Evolutionary conservation across 2,888 invertebrate genomes (phyloP), one percentile per base, ranked within the genome.

Genomic region (Hypomecis punctinalis): DNA sequence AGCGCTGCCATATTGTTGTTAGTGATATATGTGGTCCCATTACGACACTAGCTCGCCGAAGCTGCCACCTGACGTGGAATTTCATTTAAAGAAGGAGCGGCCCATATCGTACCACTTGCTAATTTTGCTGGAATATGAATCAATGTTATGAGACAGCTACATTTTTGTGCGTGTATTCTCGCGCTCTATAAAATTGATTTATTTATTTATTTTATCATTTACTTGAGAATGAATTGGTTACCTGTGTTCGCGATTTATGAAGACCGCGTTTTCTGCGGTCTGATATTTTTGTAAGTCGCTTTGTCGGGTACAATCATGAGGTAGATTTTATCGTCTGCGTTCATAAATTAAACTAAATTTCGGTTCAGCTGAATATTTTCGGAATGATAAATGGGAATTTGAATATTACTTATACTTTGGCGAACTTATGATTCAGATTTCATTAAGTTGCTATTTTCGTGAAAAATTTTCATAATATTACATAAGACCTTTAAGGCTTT

Each of bases 61-160:
- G 45, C 77, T 75, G 75, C 79, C 79, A 86, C 85, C 86, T 88
- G 85, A 88, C 89, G 81, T 83, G 89, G 90, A 90, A 91, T 91
- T 92, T 88, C 88, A 90, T 90, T 90, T 90, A 87, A 89, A 89
- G 90, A 87, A 89, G 85, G 75, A 74, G 76, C 75, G 61, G 59
- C 77, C 79, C 75, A 79, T 81, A 81, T 83, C 74, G 75, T 80
- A 73, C 79, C 80, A 78, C 77, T 83, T 81, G 85, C 88, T 90
- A 89, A 90, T 91, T 90, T 89, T 81, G 80, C 77, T 74, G 75
- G 77, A 72, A 70, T 74, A 88, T 90, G 85, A 86, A 89, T 91
- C 89, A 90, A 78, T 70, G 86, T 88, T 86, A 90, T 84, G 85
- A 81, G 84, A 81, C 84, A 82, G 79, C 70, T 75, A 79, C 81